Evolutionary conservation across 2,888 invertebrate genomes (phyloP), one percentile per base, ranked within the genome.

Genomic region (Synergus umbraculus): DNA sequence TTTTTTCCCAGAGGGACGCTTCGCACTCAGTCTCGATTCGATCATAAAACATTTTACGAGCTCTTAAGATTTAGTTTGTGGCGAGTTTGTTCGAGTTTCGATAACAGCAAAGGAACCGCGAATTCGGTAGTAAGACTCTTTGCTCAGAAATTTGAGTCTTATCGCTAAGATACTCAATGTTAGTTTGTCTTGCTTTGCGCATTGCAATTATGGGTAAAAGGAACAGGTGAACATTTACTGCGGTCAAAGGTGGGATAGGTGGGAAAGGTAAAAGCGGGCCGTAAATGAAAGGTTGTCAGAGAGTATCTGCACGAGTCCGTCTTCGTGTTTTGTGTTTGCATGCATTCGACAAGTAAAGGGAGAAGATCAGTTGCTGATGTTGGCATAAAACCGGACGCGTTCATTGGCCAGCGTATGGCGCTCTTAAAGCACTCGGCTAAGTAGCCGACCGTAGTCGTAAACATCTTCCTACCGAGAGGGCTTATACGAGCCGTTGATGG

Each of bases 401-500:
- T 87, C 87, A 87, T 88, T 86, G 88, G 86, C 85, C 67, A 63
- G 54, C 73, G 73, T 54, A 73, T 54, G 73, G 73, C 76, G 82
- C 79, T 78, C 77, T 79, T 83, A 83, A 83, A 82, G 82, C 80
- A 78, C 79, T 82, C 82, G 78, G 69, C 46, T 89, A 90, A 90
- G 89, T 90, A 91, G 90, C 87, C 85, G 86, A 83, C 84, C 86
- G 85, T 84, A 86, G 89, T 90, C 89, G 89, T 90, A 91, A 90
- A 91, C 88, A 89, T 88, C 87, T 85, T 87, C 85, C 87, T 87
- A 86, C 86, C 87, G 85, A 86, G 85, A 86, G 84, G 85, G 88
- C 86, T 89, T 89, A 89, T 90, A 89, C 88, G 89, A 90, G 88
- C 89, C 88, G 88, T 89, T 91, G 89, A 91, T 89, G 90, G 87